Conservation (phyloP, 2,113 vertebrate species). For the Conger conger region DNA sequence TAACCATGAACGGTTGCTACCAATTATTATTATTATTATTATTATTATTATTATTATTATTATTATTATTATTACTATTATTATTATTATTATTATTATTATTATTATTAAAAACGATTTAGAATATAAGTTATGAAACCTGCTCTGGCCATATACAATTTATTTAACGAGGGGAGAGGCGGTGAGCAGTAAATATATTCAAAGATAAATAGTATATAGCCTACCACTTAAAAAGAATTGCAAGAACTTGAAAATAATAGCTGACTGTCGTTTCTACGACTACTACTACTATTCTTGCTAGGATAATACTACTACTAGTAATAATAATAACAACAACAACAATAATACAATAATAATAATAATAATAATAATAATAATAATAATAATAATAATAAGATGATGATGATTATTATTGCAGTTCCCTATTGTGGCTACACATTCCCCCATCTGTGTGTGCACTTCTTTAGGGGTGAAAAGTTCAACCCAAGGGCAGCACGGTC, state of each 20-base stretch:
- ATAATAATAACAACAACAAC: not conserved
- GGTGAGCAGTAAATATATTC: not conserved
- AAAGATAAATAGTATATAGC: not conserved
- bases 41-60: not conserved
- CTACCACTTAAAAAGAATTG: too few relatives aligned
- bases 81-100: too few relatives aligned
- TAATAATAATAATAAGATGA: not conserved
- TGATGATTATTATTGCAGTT: not conserved
- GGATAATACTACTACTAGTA: not conserved
- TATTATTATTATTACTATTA: not conserved
- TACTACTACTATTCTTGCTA: too few relatives aligned
- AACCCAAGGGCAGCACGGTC: conserved; percentile 30
- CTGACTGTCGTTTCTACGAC: too few relatives aligned
- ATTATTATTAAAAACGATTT: too few relatives aligned
- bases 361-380: not conserved
- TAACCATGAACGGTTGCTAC: not conserved
- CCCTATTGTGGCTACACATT: not conserved
- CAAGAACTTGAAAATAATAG: too few relatives aligned
- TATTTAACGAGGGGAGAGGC: too few relatives aligned
- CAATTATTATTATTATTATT: too few relatives aligned
- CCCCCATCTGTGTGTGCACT: not conserved
- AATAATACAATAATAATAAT: not conserved
- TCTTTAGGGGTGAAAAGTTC: conserved; percentile 31
- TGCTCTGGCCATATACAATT: not conserved
- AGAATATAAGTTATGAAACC: not conserved